Base-by-base conservation (phyloP, 2,113 vertebrate genomes). In the Steatornis caripensis region DNA sequence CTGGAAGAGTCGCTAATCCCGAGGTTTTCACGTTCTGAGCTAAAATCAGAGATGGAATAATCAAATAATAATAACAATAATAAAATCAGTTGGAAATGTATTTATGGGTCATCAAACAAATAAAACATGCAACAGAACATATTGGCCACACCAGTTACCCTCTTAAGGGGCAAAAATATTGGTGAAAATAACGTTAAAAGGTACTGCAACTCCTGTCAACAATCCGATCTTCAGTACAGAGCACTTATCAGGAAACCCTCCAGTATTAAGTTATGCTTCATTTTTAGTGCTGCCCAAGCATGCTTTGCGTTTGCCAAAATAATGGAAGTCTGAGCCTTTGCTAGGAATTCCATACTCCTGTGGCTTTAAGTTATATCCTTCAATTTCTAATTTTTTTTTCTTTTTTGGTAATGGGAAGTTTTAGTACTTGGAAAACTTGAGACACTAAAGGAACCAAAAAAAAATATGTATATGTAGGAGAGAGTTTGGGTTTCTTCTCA, bases 371-470 rank as follows among this genome's bases (percentile, higher is more conserved):
- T 94, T 95, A 57, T 79, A 80, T 83, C 66, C 87, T 86, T 90
- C 65, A 64, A 37, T 62, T 92, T 93, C 68, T 51, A 6, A 26
- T 34, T n/a, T 80, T 61, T 5, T 41, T 12, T 36, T 9, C 0
- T 81, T 58, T 95, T 93, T 94, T 83, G 23, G 66, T 93, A 86
- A 93, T 82, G 72, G 72, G 80, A 81, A 89, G 22, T 58, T 89
- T 94, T 66, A 89, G 49, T 74, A 89, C 39, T 54, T 96, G 96
- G 97, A 96, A 97, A 95, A 95, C 70, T 5, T 94, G 95, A 97
- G 84, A 76, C 45, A 20, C 29, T 94, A 18, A 82, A 95, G 51
- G 78, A 89, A 84, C 58, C 69, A 57, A 11, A 34, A 94, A 95
- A 93, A 95, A 89, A n/a, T n/a, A n/a, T 81, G 72, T 94, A 87